These are phyloP conservation scores for Sesamia inferens DNA, from an alignment of 2,888 invertebrate species.

Conservation along the genomic window DNA sequence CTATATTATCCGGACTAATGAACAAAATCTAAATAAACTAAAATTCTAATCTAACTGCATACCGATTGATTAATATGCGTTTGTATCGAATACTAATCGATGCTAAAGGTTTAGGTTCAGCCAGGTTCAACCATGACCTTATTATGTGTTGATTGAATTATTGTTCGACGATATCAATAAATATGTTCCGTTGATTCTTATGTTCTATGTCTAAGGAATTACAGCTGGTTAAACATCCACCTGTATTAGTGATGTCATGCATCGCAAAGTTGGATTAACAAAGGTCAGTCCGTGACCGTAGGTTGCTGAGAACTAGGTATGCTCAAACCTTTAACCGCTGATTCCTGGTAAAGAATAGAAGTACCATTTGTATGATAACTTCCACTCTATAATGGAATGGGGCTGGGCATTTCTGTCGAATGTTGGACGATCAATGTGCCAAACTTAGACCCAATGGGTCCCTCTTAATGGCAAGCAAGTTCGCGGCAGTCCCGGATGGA, in stretches of 20 bases:
- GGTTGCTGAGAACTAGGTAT: slow-evolving; percentile 24
- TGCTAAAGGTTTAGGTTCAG: slow-evolving; percentile 76
- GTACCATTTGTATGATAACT: too few relatives aligned
- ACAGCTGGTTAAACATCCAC: slow-evolving; percentile 43
- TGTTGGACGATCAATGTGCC: too few relatives aligned
- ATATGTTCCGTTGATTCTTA: slow-evolving; percentile 51
- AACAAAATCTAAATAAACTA: slow-evolving; percentile 39
- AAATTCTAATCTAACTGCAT: slow-evolving; percentile 32
- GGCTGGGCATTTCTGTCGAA: too few relatives aligned
- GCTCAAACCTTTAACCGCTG: too few relatives aligned
- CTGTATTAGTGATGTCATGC: slow-evolving; percentile 45
- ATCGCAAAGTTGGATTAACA: slow-evolving; percentile 20
- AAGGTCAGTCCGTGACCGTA: slow-evolving; percentile 32
- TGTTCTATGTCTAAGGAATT: slow-evolving; percentile 59
- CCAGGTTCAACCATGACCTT: slow-evolving; percentile 77
- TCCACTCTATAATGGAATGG: too few relatives aligned
- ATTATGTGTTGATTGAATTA: slow-evolving; percentile 71
- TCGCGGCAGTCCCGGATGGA: too few relatives aligned
- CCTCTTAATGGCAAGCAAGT: too few relatives aligned
- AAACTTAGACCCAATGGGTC: too few relatives aligned
- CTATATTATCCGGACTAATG: slow-evolving; percentile 18
- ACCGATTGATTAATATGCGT: slow-evolving; percentile 73
- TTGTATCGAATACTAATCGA: slow-evolving; percentile 66
- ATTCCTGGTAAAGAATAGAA: too few relatives aligned
- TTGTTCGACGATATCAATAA: slow-evolving; percentile 64